Evolutionary conservation across 2,888 invertebrate species (phyloP), one percentile per base, ranked within the genome.

Genomic region (Rhaphigaster nebulosa): DNA sequence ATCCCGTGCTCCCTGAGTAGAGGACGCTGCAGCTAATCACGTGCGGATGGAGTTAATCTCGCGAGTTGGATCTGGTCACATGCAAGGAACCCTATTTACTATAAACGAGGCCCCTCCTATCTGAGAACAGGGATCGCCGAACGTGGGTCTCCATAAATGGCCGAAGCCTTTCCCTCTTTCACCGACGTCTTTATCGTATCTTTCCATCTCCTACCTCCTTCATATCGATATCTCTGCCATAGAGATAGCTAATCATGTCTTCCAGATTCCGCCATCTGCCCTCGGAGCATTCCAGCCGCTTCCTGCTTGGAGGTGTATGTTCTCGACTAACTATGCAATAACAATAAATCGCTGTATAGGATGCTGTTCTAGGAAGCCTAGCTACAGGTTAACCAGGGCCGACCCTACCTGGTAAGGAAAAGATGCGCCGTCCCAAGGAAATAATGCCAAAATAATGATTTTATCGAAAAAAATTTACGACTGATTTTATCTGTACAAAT

Each of bases 81-180:
- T 84, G 84, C 84, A 84, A 84, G 45, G 84, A 50, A 41, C 45
- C 84, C 84, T 84, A 84, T 84, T 84, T 84, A 84, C 84, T 84
- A 84, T 84, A 84, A 84, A 84, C 84, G 84, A 84, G 84, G 38
- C 13, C 45, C 84, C n/a, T 4, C 45, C 84, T 84, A 84, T 84
- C 84, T 84, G 45, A 23, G 38, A 84, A 45, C 84, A 84, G 84
- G 84, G 88, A 88, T 88, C 88, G 88, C 41, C 88, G 41, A 88
- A 88, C 88, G 88, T 88, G 88, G 88, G 56, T 38, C 60, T 88
- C 88, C 88, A 88, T 88, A 88, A 88, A 88, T 60, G 88, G 88
- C 56, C 56, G 41, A 29, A 56, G 54, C 60, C 60, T 60, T 65
- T 88, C 60, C 88, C 88, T 88, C 54, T 60, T 60, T 88, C 88